Conservation (phyloP, 2,888 invertebrate species). For the Tethea ocularis region DNA sequence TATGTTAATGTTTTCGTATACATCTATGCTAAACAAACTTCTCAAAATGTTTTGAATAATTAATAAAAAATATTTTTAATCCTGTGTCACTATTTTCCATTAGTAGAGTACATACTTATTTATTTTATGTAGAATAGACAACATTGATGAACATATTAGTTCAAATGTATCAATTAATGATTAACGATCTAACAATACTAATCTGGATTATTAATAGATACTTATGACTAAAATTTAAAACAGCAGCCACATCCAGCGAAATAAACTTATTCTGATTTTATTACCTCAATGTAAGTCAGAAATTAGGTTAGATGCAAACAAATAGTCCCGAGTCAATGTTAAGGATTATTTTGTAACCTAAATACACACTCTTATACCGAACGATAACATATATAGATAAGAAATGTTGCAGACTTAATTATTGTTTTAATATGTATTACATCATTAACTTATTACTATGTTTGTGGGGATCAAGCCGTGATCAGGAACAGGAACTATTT, state of each 20-base stretch:
- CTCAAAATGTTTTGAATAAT: too few species aligned
- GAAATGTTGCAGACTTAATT: background rate
- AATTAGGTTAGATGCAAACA: constrained; percentile 18
- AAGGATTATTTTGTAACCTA: constrained; percentile 31
- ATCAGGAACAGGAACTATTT: background rate
- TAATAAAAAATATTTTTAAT: too few species aligned
- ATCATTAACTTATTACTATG: background rate
- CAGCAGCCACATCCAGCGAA: background rate
- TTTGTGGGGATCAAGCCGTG: background rate
- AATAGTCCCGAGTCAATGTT: constrained; percentile 31
- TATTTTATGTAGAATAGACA: too few species aligned
- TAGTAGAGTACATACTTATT: too few species aligned
- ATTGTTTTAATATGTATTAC: background rate
- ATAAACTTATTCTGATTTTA: background rate
- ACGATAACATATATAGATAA: constrained; percentile 15
- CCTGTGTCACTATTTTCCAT: too few species aligned
- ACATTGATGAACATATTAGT: too few species aligned
- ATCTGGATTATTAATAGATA: too few species aligned
- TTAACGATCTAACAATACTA: too few species aligned
- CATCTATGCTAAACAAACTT: too few species aligned
- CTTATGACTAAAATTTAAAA: too few species aligned
- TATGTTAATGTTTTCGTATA: too few species aligned
- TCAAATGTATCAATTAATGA: too few species aligned
- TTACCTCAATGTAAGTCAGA: background rate
- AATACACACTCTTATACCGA: constrained; percentile 16